Conservation (phyloP, 2,797 vertebrate species). For the Choloepus didactylus region DNA sequence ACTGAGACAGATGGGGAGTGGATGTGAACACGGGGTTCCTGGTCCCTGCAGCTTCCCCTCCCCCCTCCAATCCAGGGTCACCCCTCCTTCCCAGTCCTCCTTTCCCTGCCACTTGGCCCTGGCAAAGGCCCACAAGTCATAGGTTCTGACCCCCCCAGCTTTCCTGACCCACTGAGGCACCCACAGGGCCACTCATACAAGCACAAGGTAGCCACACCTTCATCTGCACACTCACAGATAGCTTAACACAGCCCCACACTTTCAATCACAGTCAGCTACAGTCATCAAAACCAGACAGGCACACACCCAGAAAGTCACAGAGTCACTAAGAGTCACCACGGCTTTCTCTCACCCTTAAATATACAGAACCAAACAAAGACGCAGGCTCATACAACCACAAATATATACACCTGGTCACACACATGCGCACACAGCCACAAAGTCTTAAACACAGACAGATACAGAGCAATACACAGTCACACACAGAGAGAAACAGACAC, state of each 20-base stretch:
- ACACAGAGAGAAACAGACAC: constrained; percentile 77
- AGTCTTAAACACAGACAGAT: constrained; percentile 63
- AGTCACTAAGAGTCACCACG: constrained; percentile 48
- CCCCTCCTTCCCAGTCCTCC: constrained; percentile 51
- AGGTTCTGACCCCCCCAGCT: neutral
- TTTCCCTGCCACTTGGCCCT: constrained; percentile 24
- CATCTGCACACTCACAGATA: neutral
- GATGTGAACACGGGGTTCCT: neutral
- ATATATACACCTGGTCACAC: constrained; percentile 57
- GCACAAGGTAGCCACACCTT: neutral
- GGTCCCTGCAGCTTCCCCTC: neutral
- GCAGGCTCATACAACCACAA: constrained; percentile 25
- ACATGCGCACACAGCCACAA: constrained; percentile 31
- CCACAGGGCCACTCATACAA: neutral
- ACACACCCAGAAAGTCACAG: constrained; percentile 66
- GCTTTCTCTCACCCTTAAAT: neutral
- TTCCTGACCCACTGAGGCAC: neutral
- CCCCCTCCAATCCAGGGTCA: neutral
- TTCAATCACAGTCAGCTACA: constrained; percentile 1
- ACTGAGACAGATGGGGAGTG: neutral
- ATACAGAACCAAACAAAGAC: constrained; percentile 38
- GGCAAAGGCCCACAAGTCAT: neutral
- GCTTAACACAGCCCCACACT: neutral
- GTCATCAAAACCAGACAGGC: constrained; percentile 11
- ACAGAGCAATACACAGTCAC: constrained; percentile 69